Evolutionary conservation across 2,797 vertebrate genomes (phyloP), one percentile per base, ranked within the genome.

Genomic region (Bucorvus abyssinicus): DNA sequence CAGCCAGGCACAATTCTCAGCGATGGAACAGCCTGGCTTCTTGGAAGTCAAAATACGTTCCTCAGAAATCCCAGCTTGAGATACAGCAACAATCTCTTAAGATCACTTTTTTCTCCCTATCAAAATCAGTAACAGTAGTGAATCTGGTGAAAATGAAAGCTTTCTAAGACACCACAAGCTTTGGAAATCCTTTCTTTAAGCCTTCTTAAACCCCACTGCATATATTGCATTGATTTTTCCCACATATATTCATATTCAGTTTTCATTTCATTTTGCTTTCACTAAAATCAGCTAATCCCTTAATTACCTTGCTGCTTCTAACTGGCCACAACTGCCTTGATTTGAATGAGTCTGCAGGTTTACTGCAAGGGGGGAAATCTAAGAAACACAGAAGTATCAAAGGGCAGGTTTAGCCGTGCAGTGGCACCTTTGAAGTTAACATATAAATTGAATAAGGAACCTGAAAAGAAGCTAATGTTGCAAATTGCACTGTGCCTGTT

Each of bases 251-350:
- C 42, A 86, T 45, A 96, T 55, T 57, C 18, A n/a, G 70, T 71
- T 97, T 96, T 93, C 81, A 93, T 93, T 93, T 85, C 65, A 4
- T 89, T 95, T 95, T 71, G 81, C 87, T 95, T 76, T 94, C 78
- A 84, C 78, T 69, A 36, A 90, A 87, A 74, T 93, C 86, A 94
- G 87, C 93, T 95, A 97, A 96, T 94, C 93, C 96, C 59, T 52
- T 87, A 89, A 97, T 96, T 87, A 76, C 94, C 64, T 27, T 63
- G 81, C 77, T 87, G 87, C 85, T 79, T 56, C 40, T 7, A 52
- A 47, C 78, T 95, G 36, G 67, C 88, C 75, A 57, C 65, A 63
- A 40, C 83, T 86, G 68, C 55, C 84, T 86, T 53, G 47, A n/a
- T 47, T 15, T 49, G 55, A 21, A 24, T 29, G 34, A 56, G 69